Base-by-base conservation (phyloP, 2,888 invertebrate genomes). In the Cerceris rybyensis region DNA sequence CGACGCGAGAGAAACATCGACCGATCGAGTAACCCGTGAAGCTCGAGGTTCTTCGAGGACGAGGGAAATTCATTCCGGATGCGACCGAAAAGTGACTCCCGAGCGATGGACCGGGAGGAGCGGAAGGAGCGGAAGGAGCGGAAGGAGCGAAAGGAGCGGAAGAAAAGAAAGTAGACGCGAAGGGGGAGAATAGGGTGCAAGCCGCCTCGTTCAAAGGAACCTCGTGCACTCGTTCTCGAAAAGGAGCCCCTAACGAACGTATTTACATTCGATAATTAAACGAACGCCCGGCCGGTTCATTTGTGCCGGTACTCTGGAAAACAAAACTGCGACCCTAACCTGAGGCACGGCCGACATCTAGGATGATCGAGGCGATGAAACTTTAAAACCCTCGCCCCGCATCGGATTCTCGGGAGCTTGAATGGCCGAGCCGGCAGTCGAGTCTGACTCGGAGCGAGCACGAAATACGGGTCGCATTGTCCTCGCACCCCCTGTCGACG, bases 221-320 rank as follows among this genome's bases (percentile, higher is more conserved):
- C 64, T n/a, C 67, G n/a, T 5, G 11, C 46, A 46, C 70, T 60
- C 67, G 16, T 60, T 77, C 83, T 85, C 70, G 79, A 87, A 87
- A 87, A 84, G 81, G 73, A 75, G 70, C n/a, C 49, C 80, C 85
- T 88, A 87, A 89, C 88, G 87, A 88, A 86, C 87, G 84, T 82
- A 88, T 89, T 89, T 89, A 85, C 88, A 88, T 89, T 84, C 83
- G 87, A 89, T 88, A 87, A 89, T 88, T 87, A 86, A 88, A 86
- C 80, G 77, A 75, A 72, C 71, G 57, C 58, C 76, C 65, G 39
- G 52, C 55, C 68, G 68, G 54, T 16, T 57, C 59, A 42, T 61
- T 63, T 73, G 68, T 70, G 46, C 43, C 58, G 52, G 8, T 58
- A 60, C 72, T 61, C 75, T 70, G 54, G 57, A 69, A 71, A 75